Evolutionary conservation across 2,888 invertebrate genomes (phyloP).

Genomic region (Limnephilus rhombicus): DNA sequence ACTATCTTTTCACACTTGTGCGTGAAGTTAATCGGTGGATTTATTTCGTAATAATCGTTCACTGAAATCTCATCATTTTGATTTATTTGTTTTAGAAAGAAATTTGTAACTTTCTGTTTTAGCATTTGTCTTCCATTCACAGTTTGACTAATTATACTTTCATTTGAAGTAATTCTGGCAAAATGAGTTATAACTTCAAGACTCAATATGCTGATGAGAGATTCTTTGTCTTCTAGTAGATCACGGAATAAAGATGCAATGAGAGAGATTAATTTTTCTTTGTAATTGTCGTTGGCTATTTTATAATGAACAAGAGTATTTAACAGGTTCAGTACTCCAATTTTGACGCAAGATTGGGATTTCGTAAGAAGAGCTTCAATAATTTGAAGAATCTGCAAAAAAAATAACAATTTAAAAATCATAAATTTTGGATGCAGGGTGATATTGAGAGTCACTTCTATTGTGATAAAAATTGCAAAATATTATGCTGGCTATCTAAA

Average conservation of each 20-base stretch:
- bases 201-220: constrained; percentile 21
- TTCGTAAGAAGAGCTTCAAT: constrained; percentile 30
- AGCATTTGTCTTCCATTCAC: constrained; percentile 15
- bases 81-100: constrained; percentile 18
- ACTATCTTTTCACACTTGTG: constrained; percentile 33
- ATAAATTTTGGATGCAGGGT: background rate
- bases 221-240: constrained; percentile 40
- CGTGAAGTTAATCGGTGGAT: constrained; percentile 5
- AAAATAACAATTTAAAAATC: background rate
- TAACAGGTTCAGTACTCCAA: constrained; percentile 29
- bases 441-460: no score
- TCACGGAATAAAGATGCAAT: constrained; percentile 34
- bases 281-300: constrained; percentile 29
- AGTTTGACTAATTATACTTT: constrained; percentile 41
- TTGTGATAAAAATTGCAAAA: background rate
- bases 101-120: constrained; percentile 41
- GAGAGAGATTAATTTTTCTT: background rate
- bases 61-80: background rate
- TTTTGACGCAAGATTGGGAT: constrained; percentile 44
- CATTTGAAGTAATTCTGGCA: constrained; percentile 31
- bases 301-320: constrained; percentile 22
- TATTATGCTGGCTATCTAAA: background rate
- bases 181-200: constrained; percentile 51
- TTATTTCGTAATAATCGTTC: background rate
- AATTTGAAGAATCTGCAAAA: constrained; percentile 49